These are phyloP conservation scores for Fringilla coelebs DNA, from an alignment of 2,797 vertebrate species.

Conservation along the genomic window DNA sequence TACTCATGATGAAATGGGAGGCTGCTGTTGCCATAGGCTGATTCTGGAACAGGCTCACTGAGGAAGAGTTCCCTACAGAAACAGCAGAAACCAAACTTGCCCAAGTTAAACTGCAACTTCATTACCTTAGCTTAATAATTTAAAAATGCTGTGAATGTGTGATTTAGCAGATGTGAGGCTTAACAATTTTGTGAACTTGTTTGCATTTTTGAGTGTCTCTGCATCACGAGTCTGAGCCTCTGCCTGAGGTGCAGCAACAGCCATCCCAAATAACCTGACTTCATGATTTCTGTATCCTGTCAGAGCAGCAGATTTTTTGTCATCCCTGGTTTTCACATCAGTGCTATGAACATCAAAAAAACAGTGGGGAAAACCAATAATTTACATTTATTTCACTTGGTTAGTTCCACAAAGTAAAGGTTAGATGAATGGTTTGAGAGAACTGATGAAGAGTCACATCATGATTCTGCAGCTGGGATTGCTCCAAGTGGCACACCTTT, in stretches of 20 bases:
- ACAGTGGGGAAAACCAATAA: no score
- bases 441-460: background rate
- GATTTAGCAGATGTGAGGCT: background rate
- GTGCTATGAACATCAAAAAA: background rate
- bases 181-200: background rate
- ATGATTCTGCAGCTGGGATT: background rate
- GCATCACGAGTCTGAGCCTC: background rate
- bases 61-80: background rate
- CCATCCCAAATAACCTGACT: background rate
- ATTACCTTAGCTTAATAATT: background rate
- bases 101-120: background rate
- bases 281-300: background rate
- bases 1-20: background rate
- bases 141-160: background rate
- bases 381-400: background rate
- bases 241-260: rapidly evolving
- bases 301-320: background rate
- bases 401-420: background rate
- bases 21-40: background rate
- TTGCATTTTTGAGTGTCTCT: background rate
- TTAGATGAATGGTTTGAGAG: background rate
- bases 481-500: background rate
- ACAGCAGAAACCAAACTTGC: background rate
- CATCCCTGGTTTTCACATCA: background rate
- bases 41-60: background rate